Evolutionary conservation across 2,888 invertebrate genomes (phyloP), one percentile per base, ranked within the genome.

Genomic region (Ctena decussata): DNA sequence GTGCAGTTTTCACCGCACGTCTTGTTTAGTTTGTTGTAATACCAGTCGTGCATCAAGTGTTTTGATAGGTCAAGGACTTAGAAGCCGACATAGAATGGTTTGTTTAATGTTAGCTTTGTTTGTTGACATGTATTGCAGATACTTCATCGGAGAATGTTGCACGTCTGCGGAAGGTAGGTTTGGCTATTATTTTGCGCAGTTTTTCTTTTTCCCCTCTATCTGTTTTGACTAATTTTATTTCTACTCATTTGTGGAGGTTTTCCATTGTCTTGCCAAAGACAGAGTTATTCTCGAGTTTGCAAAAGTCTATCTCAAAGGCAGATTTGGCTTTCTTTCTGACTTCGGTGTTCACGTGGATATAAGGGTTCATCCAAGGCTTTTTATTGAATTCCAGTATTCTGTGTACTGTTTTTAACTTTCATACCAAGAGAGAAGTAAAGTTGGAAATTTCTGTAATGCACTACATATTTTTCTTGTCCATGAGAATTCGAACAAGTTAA

Each of bases 241-340:
- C 73, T 44, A 79, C 79, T 60, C 79, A 37, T 53, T 53, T 53
- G 21, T n/a, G 53, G 21, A 80, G 53, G 41, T 84, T 85, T 41
- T 85, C 81, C 85, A 81, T 81, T 2, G 81, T 81, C 49, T 85
- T 78, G 6, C 81, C 81, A 65, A 74, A 85, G n/a, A 81, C 78
- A 41, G 41, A 41, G 41, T 41, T 41, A 15, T 41, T 41, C 41
- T 11, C 15, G 15, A 89, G 65, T 80, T 83, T 77, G 82, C 87
- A 82, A 80, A 96, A 94, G 84, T 93, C 86, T 94, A 95, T 82
- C 75, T 93, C 94, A 86, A 95, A 96, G 24, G 93, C 90, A 85
- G 87, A 93, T 79, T 86, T 92, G 87, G 87, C 94, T 21, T 89
- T 46, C 87, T 90, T 92, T 21, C 94, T 53, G 41, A 75, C 57